These are phyloP conservation scores for Leuctra nigra DNA, from an alignment of 2,888 invertebrate species.

Conservation along the genomic window DNA sequence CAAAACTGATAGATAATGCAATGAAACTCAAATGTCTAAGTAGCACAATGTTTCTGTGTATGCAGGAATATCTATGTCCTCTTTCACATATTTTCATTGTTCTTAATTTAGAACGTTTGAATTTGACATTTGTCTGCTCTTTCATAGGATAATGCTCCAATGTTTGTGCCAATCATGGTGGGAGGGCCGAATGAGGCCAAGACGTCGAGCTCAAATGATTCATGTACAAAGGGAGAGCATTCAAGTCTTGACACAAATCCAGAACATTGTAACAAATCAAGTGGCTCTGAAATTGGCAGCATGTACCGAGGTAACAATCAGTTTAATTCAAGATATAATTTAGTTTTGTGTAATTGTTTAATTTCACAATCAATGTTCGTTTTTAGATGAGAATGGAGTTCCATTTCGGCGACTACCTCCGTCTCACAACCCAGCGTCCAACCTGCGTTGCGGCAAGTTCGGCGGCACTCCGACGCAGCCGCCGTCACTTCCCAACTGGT, in stretches of 20 bases:
- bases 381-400: slow-evolving; percentile 23
- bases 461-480: slow-evolving; percentile 8
- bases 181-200: slow-evolving; percentile 30
- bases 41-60: no score
- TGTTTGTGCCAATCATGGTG: slow-evolving; percentile 28
- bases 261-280: slow-evolving; percentile 26
- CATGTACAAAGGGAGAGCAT: slow-evolving; percentile 27
- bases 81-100: no score
- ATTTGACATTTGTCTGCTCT: no score
- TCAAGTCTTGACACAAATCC: slow-evolving; percentile 26
- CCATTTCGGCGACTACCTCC: slow-evolving; percentile 14
- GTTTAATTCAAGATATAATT: not conserved
- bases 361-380: not conserved
- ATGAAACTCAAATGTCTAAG: no score
- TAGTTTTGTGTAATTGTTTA: not conserved
- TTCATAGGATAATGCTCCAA: slow-evolving; percentile 29
- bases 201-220: slow-evolving; percentile 31
- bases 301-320: slow-evolving; percentile 24
- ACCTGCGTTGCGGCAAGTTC: slow-evolving; percentile 18
- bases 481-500: slow-evolving; percentile 44
- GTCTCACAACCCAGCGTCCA: not conserved
- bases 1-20: no score
- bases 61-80: no score
- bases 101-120: no score
- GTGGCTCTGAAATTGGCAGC: slow-evolving; percentile 27